These are phyloP conservation scores for Nyctalus aviator DNA, from an alignment of 2,797 vertebrate species.

Conservation along the genomic window DNA sequence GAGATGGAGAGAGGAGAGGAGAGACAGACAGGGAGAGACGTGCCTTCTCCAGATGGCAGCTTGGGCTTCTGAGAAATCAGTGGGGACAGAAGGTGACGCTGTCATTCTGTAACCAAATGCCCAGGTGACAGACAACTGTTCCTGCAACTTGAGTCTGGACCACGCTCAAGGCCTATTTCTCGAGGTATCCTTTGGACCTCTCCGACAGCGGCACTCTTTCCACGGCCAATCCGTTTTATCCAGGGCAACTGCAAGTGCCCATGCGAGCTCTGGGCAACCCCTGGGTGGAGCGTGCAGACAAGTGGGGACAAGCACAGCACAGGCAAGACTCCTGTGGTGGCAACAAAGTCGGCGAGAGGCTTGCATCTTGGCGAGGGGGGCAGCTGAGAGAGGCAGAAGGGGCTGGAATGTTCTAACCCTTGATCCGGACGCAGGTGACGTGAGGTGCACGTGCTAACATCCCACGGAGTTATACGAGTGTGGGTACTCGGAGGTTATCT, in stretches of 20 bases:
- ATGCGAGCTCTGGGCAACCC: background rate
- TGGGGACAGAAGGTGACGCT: background rate
- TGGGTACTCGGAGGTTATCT: fast-evolving
- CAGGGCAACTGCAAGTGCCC: background rate
- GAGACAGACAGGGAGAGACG: background rate
- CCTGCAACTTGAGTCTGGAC: background rate
- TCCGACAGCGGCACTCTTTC: background rate
- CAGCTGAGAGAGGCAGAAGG: background rate
- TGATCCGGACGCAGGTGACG: background rate
- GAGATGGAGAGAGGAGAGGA: background rate
- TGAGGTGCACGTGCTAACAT: fast-evolving
- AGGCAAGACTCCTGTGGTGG: background rate
- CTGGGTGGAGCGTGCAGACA: fast-evolving
- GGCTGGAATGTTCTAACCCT: background rate
- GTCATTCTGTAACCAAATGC: background rate
- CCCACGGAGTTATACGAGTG: fast-evolving
- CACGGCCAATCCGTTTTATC: background rate
- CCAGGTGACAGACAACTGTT: background rate
- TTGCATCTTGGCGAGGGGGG: background rate
- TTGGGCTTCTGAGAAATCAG: background rate
- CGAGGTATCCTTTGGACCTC: background rate
- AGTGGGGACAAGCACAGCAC: fast-evolving
- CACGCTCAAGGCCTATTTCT: background rate
- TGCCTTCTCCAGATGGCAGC: background rate
- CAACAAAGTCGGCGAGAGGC: background rate